Evolutionary conservation across 2,113 vertebrate genomes (phyloP).

Genomic region (Phalacrocorax pelagicus): DNA sequence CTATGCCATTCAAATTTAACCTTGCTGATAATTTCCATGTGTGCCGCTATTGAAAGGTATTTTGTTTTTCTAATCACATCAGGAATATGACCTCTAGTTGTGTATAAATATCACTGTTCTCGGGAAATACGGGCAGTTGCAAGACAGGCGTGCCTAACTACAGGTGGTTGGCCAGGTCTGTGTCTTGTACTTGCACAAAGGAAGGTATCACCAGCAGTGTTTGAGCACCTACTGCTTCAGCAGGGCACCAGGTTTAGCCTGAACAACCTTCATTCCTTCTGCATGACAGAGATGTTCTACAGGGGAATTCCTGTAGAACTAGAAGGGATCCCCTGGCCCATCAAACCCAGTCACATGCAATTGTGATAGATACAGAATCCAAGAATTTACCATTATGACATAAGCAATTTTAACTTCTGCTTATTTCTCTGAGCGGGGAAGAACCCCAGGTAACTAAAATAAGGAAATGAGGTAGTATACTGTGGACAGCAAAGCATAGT

Average conservation of each 20-base stretch:
- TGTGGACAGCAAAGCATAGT: not conserved
- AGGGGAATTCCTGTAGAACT: not conserved
- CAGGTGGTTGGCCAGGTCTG: not conserved
- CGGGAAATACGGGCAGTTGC: not conserved
- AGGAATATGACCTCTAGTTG: not conserved
- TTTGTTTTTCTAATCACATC: not conserved
- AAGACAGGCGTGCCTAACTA: not conserved
- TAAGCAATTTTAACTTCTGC: not conserved
- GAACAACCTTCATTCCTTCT: not conserved
- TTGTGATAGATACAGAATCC: not conserved
- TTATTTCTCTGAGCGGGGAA: not conserved
- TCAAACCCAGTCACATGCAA: fast-evolving
- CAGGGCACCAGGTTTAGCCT: not conserved
- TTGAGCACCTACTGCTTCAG: not conserved
- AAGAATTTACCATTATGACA: not conserved
- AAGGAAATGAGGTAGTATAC: not conserved
- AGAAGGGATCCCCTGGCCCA: not conserved
- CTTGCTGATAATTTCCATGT: not conserved
- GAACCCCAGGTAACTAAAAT: not conserved
- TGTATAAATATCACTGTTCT: not conserved
- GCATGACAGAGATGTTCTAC: not conserved
- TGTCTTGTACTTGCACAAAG: not conserved
- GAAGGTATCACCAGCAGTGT: not conserved
- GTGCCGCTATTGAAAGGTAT: not conserved
- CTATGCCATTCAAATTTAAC: not conserved